Evolutionary conservation across 2,888 invertebrate species (phyloP), one percentile per base, ranked within the genome.

Genomic region (Leptarthrus brevirostris): DNA sequence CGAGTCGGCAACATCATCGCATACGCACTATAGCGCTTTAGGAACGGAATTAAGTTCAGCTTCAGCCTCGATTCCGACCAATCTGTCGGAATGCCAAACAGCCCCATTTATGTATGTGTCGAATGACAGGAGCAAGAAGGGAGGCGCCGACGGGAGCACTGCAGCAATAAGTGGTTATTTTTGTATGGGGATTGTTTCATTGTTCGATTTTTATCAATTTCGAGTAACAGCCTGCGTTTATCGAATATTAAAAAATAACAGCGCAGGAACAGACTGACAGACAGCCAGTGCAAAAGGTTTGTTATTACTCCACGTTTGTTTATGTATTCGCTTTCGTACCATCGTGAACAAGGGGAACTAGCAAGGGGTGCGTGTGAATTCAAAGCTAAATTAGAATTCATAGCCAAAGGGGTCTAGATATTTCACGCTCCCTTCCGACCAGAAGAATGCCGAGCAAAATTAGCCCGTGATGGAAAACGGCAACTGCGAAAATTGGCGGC

Each of bases 161-260:
- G 8, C 44, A 44, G 64, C 64, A 64, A 64, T 64, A 64, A 64
- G 44, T 44, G 64, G 24, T 14, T 40, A 34, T 34, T 58, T 58
- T 30, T 24, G 6, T 10, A 12, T 20, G 64, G 6, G 26, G 24
- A 5, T 20, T 10, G 20, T 36, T 36, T 64, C 26, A 47, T 64
- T 64, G 44, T 64, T 64, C 47, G 64, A 64, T 64, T 69, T 52
- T 69, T 69, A 69, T 52, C 52, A 69, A 69, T 69, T 69, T 52
- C 69, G 18, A 49, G 49, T 36, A 52, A 69, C 69, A 69, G 52
- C 69, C 34, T 3, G 52, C 52, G 69, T 22, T 52, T 52, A 44
- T 69, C 52, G 69, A 69, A 69, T 69, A 69, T 69, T 49, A 69
- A 69, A 69, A 52, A 69, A 69, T 52, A 69, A 52, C 52, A 69